Percentiles rank a stretch among this genome's conserved stretches.
phyloP scores from a whole-genome alignment of 1,140 invertebrate species.

The Drosophila tsacasi region DNA sequence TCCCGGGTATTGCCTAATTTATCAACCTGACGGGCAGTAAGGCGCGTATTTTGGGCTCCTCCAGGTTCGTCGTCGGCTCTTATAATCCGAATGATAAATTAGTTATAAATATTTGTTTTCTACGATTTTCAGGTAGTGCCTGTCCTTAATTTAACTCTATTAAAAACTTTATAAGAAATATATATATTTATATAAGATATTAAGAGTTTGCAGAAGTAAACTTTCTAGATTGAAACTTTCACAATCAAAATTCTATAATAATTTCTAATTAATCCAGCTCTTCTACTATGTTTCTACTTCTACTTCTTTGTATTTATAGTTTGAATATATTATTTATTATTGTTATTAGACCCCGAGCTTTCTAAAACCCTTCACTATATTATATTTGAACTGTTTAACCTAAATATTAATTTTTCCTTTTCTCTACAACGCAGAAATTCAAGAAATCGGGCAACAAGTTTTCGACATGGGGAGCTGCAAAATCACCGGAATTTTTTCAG shows the following conservation, averaged over 20 bases:
- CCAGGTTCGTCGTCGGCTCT: conserved; percentile 2
- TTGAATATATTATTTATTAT: neutral
- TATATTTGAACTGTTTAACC: neutral
- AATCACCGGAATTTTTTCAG: neutral
- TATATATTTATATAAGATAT: too few species aligned
- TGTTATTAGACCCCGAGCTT: neutral
- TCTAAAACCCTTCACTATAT: neutral
- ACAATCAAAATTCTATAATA: neutral
- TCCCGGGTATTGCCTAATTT: neutral
- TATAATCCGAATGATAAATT: neutral
- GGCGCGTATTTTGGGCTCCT: neutral
- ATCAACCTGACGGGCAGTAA: neutral
- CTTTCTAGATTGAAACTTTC: too few species aligned
- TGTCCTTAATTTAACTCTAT: neutral
- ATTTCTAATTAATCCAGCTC: neutral
- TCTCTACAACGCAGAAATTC: neutral
- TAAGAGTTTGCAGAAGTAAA: too few species aligned
- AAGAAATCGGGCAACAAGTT: neutral
- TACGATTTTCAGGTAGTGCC: neutral
- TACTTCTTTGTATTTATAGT: neutral
- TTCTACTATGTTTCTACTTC: neutral
- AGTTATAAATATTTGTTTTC: too few species aligned
- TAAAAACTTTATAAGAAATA: neutral
- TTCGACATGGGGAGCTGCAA: neutral
- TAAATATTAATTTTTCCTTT: neutral